Evolutionary conservation across 2,888 invertebrate genomes (phyloP).

Genomic region (Nephrotoma appendiculata): DNA sequence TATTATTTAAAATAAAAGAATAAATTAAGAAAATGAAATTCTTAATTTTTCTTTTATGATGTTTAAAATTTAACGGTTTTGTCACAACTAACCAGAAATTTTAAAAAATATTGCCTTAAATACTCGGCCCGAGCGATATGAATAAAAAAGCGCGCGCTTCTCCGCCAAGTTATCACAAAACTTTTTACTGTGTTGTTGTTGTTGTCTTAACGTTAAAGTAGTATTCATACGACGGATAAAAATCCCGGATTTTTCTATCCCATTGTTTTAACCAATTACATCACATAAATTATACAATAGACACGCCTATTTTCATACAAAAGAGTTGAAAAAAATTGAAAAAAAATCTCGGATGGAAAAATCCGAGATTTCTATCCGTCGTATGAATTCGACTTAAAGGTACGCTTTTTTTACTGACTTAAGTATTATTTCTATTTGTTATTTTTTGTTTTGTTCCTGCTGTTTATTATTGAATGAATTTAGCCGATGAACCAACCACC

Average conservation of each 20-base stretch:
- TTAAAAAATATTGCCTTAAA: conserved; percentile 1
- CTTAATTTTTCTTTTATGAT: neutral
- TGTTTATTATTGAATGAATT: neutral
- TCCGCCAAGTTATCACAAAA: neutral
- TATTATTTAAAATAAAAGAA: neutral
- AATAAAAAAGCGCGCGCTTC: neutral
- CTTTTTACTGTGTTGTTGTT: neutral
- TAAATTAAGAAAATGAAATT: neutral
- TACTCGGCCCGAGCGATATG: neutral
- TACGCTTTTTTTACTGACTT: neutral
- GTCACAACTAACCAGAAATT: conserved; percentile 2
- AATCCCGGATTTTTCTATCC: no score
- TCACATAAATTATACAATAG: no score
- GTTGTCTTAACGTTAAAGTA: neutral
- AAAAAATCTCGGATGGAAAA: no score
- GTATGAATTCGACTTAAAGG: no score
- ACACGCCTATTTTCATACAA: no score
- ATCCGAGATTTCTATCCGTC: no score
- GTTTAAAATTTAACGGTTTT: neutral
- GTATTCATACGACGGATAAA: no score
- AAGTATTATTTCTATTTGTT: neutral
- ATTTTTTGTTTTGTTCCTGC: neutral
- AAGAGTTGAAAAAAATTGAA: no score
- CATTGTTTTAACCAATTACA: no score
- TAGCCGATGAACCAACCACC: neutral